These are phyloP conservation scores for Chelidonichthys spinosus DNA, from an alignment of 2,797 vertebrate genomes.

Conservation along the genomic window DNA sequence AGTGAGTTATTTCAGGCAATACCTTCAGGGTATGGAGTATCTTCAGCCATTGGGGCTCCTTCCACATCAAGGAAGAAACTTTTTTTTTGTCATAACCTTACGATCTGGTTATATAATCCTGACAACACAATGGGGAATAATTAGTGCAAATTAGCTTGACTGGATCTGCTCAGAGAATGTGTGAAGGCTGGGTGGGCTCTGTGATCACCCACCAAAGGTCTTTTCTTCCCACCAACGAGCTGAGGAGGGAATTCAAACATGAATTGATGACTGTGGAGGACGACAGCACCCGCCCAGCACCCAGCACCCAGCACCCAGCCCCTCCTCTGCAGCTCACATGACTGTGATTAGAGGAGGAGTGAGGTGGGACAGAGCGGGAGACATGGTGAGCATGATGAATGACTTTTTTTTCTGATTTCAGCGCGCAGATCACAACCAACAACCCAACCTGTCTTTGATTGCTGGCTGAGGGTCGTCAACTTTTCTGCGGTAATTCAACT, in stretches of 20 bases:
- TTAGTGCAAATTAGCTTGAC: constrained; percentile 55
- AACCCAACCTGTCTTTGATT: constrained; percentile 10
- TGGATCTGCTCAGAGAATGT: constrained; percentile 17
- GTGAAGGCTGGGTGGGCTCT: constrained; percentile 52
- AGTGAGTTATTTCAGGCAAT: no score
- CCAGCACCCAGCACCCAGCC: background rate
- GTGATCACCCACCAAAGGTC: constrained; percentile 23
- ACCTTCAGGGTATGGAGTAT: no score
- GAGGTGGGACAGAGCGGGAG: constrained; percentile 46
- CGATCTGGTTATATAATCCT: constrained; percentile 49
- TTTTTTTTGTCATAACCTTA: background rate
- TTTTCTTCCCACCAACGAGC: constrained; percentile 51
- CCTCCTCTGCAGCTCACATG: constrained; percentile 78
- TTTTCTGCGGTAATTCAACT: constrained; percentile 66
- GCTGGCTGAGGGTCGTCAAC: constrained; percentile 17
- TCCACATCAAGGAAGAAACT: background rate
- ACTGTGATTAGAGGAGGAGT: constrained; percentile 76
- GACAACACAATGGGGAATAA: constrained; percentile 52
- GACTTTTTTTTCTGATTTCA: constrained; percentile 43
- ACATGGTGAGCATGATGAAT: constrained; percentile 43
- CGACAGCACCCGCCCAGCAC: constrained; percentile 30
- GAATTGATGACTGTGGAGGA: constrained; percentile 54
- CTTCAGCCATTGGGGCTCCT: no score
- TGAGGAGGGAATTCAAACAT: constrained; percentile 51
- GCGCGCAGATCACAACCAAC: constrained; percentile 33